phyloP scores from a whole-genome alignment of 2,888 invertebrate genomes.

The Coelinius sp. region DNA sequence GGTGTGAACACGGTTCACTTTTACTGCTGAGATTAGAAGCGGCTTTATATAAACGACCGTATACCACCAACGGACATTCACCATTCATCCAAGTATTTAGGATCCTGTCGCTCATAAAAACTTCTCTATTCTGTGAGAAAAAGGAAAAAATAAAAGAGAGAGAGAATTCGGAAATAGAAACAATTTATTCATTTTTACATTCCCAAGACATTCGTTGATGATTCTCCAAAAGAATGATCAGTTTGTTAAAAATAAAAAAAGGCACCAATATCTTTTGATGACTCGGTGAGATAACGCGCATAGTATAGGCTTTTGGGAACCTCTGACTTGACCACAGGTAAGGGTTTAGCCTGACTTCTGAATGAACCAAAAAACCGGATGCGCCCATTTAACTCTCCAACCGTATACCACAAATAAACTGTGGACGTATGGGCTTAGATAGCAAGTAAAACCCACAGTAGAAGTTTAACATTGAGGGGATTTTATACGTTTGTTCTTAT shows the following conservation, averaged over 20 bases:
- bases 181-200: constrained; percentile 3
- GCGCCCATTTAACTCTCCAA: constrained; percentile 60
- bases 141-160: not conserved
- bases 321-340: constrained; percentile 9
- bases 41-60: constrained; percentile 38
- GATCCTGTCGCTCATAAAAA: constrained; percentile 26
- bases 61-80: constrained; percentile 24
- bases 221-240: not conserved
- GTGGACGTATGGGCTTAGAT: constrained; percentile 21
- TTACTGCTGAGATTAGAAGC: constrained; percentile 53
- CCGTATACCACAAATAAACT: constrained; percentile 41
- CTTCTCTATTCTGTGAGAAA: not conserved
- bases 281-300: not conserved
- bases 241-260: constrained; percentile 10
- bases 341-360: not conserved
- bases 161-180: not conserved
- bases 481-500: constrained; percentile 23
- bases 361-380: constrained; percentile 41
- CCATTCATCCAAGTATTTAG: constrained; percentile 14
- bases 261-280: not conserved
- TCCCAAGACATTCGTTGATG: not conserved
- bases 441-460: constrained; percentile 18
- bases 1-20: constrained; percentile 65
- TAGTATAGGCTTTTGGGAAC: not conserved
- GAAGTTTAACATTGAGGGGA: not conserved